phyloP scores from a whole-genome alignment of 1,140 invertebrate genomes.

The Hyles euphorbiae region DNA sequence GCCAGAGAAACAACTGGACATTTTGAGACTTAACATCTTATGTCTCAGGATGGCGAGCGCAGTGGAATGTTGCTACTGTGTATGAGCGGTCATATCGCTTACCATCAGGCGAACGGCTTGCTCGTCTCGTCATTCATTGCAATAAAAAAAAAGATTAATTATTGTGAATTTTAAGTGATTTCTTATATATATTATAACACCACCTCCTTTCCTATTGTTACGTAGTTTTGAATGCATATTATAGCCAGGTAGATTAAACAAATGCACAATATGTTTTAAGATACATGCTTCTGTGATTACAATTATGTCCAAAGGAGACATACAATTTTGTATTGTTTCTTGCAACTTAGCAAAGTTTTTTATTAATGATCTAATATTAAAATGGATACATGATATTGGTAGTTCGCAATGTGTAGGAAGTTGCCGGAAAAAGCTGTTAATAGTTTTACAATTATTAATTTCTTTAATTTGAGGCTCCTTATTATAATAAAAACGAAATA shows the following conservation, averaged over 20 bases:
- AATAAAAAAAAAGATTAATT: too few relatives aligned
- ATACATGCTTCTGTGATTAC: slow-evolving; percentile 34
- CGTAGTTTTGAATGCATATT: slow-evolving; percentile 29
- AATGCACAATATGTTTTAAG: slow-evolving; percentile 15
- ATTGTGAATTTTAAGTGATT: slow-evolving; percentile 28
- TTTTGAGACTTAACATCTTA: too few relatives aligned
- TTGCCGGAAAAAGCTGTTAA: slow-evolving; percentile 19
- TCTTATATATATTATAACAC: slow-evolving; percentile 32
- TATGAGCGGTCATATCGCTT: too few relatives aligned
- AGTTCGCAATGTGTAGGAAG: slow-evolving; percentile 9
- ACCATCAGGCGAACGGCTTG: too few relatives aligned
- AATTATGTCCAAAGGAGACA: slow-evolving; percentile 27
- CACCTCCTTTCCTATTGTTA: slow-evolving; percentile 25
- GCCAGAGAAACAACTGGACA: too few relatives aligned
- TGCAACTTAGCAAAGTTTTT: slow-evolving; percentile 27
- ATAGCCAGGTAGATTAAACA: slow-evolving; percentile 33
- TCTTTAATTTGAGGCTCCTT: slow-evolving; percentile 16
- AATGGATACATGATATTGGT: slow-evolving; percentile 22
- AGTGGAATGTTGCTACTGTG: too few relatives aligned
- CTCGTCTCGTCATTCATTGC: too few relatives aligned
- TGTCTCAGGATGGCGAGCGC: too few relatives aligned
- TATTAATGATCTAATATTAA: slow-evolving; percentile 28
- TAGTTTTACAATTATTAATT: slow-evolving; percentile 25
- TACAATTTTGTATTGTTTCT: slow-evolving; percentile 22
- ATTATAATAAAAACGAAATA: slow-evolving; percentile 2